Evolutionary conservation across 2,888 invertebrate species (phyloP).

Genomic region (Melinaea marsaeus): DNA sequence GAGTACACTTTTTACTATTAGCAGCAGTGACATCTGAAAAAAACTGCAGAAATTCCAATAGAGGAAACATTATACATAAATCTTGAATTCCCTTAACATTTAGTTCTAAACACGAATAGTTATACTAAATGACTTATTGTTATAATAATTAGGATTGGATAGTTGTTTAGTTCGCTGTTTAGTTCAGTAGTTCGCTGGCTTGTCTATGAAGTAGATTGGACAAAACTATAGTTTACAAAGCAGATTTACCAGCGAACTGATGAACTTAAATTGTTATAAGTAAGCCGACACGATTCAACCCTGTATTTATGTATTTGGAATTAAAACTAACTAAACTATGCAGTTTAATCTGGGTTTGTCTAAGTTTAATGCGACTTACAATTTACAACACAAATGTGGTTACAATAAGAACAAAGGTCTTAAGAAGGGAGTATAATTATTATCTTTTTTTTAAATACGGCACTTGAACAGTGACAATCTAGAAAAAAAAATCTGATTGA

Average conservation of each 20-base stretch:
- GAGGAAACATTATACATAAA: too few species aligned
- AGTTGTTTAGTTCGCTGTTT: too few species aligned
- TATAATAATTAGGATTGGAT: too few species aligned
- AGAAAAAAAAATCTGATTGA: too few species aligned
- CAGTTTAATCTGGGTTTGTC: slow-evolving; percentile 38
- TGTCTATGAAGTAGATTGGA: background rate
- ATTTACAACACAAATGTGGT: slow-evolving; percentile 29
- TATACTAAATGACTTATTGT: too few species aligned
- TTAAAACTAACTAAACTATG: slow-evolving; percentile 49
- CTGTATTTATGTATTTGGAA: slow-evolving; percentile 37
- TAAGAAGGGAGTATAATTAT: slow-evolving; percentile 20
- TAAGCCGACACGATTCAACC: slow-evolving; percentile 30
- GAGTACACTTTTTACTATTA: background rate
- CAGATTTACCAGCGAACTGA: slow-evolving; percentile 25
- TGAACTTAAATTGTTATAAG: slow-evolving; percentile 36
- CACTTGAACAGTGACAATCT: too few species aligned
- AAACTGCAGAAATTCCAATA: background rate
- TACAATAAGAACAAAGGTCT: slow-evolving; percentile 29
- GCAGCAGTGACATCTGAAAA: background rate
- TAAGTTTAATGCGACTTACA: slow-evolving; percentile 24
- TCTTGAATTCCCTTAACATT: too few species aligned
- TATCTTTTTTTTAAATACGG: slow-evolving; percentile 13
- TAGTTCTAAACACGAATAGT: too few species aligned
- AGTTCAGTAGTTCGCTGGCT: too few species aligned
- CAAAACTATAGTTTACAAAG: slow-evolving; percentile 20